These are phyloP conservation scores for Paramuricea clavata DNA, from an alignment of 92 coral and sea anemone species.

Conservation along the genomic window DNA sequence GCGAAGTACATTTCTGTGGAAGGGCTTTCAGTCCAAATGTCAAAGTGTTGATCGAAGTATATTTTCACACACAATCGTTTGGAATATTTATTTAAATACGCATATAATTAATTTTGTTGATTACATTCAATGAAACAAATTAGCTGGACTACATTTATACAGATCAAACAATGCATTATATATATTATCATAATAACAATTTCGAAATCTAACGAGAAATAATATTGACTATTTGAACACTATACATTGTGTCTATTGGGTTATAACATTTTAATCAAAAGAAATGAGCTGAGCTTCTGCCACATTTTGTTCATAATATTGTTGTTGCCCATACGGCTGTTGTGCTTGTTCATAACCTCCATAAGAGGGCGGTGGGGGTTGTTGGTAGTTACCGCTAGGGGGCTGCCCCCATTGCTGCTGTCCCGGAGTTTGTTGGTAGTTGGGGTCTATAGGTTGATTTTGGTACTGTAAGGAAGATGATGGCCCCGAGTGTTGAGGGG, in stretches of 20 bases:
- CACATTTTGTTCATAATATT: constrained; percentile 81
- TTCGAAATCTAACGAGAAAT: background rate
- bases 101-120: too few species aligned
- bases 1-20: too few species aligned
- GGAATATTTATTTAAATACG: background rate
- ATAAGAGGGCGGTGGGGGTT: constrained; percentile 46
- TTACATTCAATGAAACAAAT: background rate
- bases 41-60: too few species aligned
- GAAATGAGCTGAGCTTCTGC: constrained; percentile 92
- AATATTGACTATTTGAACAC: background rate
- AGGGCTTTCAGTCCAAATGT: too few species aligned
- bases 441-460: constrained; percentile 20
- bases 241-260: background rate
- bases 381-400: constrained; percentile 36
- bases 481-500: constrained; percentile 31
- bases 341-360: constrained; percentile 60
- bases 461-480: constrained; percentile 32
- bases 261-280: constrained; percentile 72
- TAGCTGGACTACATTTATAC: background rate
- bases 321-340: constrained; percentile 68
- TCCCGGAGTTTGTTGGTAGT: constrained; percentile 9
- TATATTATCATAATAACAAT: background rate
- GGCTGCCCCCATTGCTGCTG: constrained; percentile 58
- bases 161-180: background rate
- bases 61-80: too few species aligned